Conservation (phyloP, 1,140 invertebrate genomes). For the Ostrea denselamellosa region DNA sequence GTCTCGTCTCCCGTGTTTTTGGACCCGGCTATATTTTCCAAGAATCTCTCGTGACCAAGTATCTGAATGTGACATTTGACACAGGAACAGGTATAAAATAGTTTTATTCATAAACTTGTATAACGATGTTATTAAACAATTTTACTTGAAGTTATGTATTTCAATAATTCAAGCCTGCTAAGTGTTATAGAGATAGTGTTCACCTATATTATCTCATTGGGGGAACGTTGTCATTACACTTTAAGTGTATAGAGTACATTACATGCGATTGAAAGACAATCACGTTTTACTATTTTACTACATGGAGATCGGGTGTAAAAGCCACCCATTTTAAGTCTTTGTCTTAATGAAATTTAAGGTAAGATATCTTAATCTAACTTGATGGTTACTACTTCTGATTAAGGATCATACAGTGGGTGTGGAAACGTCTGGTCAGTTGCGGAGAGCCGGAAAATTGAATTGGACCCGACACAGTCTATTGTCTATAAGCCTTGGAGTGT, state of each 20-base stretch:
- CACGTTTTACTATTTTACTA: background rate
- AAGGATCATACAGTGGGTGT: conserved; percentile 48
- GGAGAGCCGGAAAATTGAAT: conserved; percentile 18
- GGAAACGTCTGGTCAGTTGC: conserved; percentile 42
- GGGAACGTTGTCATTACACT: background rate
- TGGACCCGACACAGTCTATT: conserved; percentile 38
- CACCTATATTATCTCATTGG: no score
- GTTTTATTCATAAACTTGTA: no score
- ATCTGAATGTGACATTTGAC: conserved; percentile 37
- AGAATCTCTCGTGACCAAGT: conserved; percentile 22
- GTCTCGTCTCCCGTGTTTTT: conserved; percentile 45
- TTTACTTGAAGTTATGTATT: no score
- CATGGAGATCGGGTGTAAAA: background rate
- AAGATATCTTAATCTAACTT: background rate
- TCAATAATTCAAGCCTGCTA: no score
- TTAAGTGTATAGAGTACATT: background rate
- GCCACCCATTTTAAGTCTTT: background rate
- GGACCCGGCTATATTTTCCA: conserved; percentile 13
- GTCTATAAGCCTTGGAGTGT: conserved; percentile 43
- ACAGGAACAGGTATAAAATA: conserved; percentile 39
- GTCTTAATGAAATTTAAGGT: no score
- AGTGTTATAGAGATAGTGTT: no score
- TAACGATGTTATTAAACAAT: no score
- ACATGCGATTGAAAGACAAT: background rate
- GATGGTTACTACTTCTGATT: background rate